These are phyloP conservation scores for Ochotona curzoniae DNA, from an alignment of 2,113 vertebrate genomes.

Conservation along the genomic window DNA sequence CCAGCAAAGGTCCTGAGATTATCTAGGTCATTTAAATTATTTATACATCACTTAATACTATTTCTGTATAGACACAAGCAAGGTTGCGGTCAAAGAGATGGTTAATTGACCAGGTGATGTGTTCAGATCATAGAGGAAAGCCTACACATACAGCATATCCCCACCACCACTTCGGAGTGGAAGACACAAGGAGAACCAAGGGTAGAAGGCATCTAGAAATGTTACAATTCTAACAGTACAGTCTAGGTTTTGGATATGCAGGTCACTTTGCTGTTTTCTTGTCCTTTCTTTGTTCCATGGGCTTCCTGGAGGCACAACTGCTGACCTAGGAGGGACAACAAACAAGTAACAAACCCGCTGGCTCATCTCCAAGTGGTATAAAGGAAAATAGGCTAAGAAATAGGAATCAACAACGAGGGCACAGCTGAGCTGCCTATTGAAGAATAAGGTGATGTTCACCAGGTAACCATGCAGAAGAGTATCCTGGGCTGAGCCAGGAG, in stretches of 20 bases:
- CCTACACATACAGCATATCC: background rate
- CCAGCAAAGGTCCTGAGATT: background rate
- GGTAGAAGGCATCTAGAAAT: slow-evolving; percentile 3
- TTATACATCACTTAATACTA: slow-evolving; percentile 55
- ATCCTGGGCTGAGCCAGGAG: background rate
- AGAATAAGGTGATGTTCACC: background rate
- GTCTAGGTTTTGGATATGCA: background rate
- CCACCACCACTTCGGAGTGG: slow-evolving; percentile 30
- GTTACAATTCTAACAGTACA: background rate
- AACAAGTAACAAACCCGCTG: background rate
- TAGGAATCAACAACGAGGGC: too few species aligned
- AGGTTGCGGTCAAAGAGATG: slow-evolving; percentile 53
- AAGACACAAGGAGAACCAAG: background rate
- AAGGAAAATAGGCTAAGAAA: background rate
- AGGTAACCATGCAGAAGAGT: background rate
- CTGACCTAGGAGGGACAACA: background rate
- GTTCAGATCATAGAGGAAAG: slow-evolving; percentile 57
- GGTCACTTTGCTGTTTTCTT: background rate
- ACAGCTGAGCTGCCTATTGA: background rate
- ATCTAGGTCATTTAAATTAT: slow-evolving; percentile 58
- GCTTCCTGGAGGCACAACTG: background rate
- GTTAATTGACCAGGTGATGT: background rate
- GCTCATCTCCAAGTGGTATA: background rate
- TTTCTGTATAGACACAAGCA: slow-evolving; percentile 57
- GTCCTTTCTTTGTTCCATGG: background rate